These are phyloP conservation scores for Petrocephalus schoutedeni DNA, from an alignment of 2,797 vertebrate species.

Conservation along the genomic window DNA sequence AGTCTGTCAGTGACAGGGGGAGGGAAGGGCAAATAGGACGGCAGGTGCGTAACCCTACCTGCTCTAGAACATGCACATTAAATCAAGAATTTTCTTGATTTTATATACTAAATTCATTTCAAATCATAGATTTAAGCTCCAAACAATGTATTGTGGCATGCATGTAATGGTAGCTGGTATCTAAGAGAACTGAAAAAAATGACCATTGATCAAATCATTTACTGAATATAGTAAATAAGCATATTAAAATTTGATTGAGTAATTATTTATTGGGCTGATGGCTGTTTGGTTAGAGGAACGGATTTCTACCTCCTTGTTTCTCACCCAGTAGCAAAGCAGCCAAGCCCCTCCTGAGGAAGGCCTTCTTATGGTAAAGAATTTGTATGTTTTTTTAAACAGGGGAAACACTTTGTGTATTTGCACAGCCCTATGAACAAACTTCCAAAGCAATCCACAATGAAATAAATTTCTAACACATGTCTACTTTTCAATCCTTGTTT, in stretches of 20 bases:
- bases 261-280: background rate
- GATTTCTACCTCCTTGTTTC: background rate
- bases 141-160: background rate
- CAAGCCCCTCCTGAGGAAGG: background rate
- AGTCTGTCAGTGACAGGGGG: conserved; percentile 49
- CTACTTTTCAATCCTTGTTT: background rate
- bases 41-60: background rate
- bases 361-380: background rate
- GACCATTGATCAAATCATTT: conserved; percentile 10
- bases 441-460: background rate
- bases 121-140: background rate
- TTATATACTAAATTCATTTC: background rate
- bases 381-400: background rate
- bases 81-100: background rate
- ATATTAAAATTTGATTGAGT: background rate
- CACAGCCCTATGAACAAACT: background rate
- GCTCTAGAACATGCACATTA: no score
- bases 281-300: conserved; percentile 5
- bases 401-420: background rate
- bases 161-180: background rate
- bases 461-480: background rate
- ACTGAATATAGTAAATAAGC: background rate
- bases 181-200: background rate
- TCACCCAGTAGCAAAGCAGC: background rate
- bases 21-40: conserved; percentile 42